Evolutionary conservation across 1,140 invertebrate genomes (phyloP), one percentile per base, ranked within the genome.

Genomic region (Venturia canescens): DNA sequence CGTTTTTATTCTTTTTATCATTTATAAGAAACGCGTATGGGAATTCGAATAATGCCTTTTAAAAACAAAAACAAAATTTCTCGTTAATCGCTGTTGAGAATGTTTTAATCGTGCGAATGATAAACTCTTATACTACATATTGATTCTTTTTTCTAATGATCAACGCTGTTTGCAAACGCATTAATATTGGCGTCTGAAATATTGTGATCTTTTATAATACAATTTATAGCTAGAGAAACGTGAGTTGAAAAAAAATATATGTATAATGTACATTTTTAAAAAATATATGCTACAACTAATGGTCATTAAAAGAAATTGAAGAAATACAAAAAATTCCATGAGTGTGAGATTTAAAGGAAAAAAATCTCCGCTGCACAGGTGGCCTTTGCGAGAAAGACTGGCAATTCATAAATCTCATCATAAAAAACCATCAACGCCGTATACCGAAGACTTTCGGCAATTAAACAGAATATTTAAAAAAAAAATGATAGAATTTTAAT

Each of bases 361-460:
- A 71, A 60, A 50, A 79, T 67, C 74, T 82, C 75, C 34, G 48
- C 75, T 84, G 83, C 86, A 85, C 80, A 87, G 88, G 90, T 91
- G 89, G 89, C 90, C 90, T 91, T 90, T 91, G 80, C 84, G 83
- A 87, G 82, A 44, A 89, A 91, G 90, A 91, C 89, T 91, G 53
- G 90, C 87, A 88, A 84, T 88, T 90, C 87, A 85, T 83, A 87
- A 82, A 87, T 83, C 84, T 85, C 86, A 88, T 75, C 72, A 66
- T 84, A 18, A 57, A n/a, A 18, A 57, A n/a, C 53, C 82, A 86
- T 87, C 80, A 86, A 89, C 86, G 85, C 84, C 80, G 38, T 86
- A 84, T 83, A 83, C 83, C 38, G 1, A 77, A 60, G 75, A 44
- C 66, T 70, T 60, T 50, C 31, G 23, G n/a, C 21, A 76, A n/a